A percentile compares a stretch with the other conserved stretches of the same genome.
These are phyloP conservation scores for Crotalus viridis DNA, from an alignment of 2,113 vertebrate genomes.

Conservation along the genomic window DNA sequence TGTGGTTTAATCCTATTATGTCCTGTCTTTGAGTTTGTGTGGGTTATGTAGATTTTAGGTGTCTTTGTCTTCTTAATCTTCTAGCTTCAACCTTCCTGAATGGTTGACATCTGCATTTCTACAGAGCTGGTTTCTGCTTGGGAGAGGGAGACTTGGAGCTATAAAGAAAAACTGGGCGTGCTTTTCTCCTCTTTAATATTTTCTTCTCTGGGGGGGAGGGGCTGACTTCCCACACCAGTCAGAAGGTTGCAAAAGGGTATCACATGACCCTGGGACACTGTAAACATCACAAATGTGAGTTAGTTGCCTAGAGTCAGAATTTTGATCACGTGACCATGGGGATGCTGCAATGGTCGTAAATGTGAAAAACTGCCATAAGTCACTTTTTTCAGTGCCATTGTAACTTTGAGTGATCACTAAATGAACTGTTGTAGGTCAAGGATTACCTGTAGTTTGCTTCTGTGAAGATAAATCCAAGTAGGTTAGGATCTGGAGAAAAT, in stretches of 20 bases:
- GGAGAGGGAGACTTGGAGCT: too few relatives aligned
- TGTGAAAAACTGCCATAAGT: background rate
- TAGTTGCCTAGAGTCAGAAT: background rate
- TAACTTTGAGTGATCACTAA: background rate
- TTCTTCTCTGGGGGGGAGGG: too few relatives aligned
- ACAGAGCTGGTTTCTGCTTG: too few relatives aligned
- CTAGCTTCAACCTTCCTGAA: too few relatives aligned
- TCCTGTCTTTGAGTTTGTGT: too few relatives aligned
- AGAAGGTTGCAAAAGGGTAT: background rate
- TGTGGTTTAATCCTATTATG: too few relatives aligned
- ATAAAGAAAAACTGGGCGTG: too few relatives aligned
- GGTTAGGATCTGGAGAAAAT: background rate
- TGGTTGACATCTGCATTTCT: too few relatives aligned
- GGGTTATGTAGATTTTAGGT: too few relatives aligned
- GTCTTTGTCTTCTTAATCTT: too few relatives aligned
- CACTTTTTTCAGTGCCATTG: background rate
- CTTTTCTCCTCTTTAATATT: too few relatives aligned
- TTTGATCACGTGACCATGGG: background rate
- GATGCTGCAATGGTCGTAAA: background rate
- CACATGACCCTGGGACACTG: background rate
- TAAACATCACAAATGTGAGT: background rate
- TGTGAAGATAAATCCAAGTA: background rate
- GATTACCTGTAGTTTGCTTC: background rate
- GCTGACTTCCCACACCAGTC: background rate
- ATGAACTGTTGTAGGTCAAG: background rate